Conservation (phyloP, 2,113 vertebrate species). For the Xerus inauris region DNA sequence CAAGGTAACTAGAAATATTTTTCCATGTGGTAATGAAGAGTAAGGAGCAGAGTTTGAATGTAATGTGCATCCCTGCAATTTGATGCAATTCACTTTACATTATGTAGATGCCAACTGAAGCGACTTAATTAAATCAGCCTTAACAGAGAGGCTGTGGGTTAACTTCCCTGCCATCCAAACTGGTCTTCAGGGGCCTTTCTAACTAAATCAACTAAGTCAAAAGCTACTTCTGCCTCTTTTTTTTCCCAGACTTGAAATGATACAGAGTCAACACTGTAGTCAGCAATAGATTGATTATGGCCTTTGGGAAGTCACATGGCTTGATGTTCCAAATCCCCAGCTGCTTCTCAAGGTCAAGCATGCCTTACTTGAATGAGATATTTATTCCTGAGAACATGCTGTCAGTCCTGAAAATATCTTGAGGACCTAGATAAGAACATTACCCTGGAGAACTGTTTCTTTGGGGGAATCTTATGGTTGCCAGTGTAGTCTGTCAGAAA, state of each 20-base stretch:
- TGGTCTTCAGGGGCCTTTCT: slow-evolving; percentile 43
- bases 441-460: neutral
- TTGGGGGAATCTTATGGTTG: neutral
- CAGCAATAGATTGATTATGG: slow-evolving; percentile 44
- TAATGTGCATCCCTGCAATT: neutral
- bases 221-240: slow-evolving; percentile 6
- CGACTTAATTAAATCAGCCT: slow-evolving; percentile 35
- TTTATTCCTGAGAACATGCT: slow-evolving; percentile 42
- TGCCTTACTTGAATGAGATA: slow-evolving; percentile 3
- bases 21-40: neutral
- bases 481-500: neutral
- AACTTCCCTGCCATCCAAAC: slow-evolving; percentile 19
- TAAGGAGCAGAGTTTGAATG: neutral
- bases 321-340: neutral
- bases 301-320: slow-evolving; percentile 54
- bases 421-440: neutral
- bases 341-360: slow-evolving; percentile 65
- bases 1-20: neutral
- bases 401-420: slow-evolving; percentile 26
- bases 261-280: neutral
- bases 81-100: slow-evolving; percentile 55
- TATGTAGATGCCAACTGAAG: slow-evolving; percentile 37
- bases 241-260: neutral
- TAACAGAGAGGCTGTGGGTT: neutral
- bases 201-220: slow-evolving; percentile 57